A percentile compares a stretch with the other conserved stretches of the same genome.
These are phyloP conservation scores for Dissostichus mawsoni DNA, from an alignment of 2,113 vertebrate species.

Conservation along the genomic window DNA sequence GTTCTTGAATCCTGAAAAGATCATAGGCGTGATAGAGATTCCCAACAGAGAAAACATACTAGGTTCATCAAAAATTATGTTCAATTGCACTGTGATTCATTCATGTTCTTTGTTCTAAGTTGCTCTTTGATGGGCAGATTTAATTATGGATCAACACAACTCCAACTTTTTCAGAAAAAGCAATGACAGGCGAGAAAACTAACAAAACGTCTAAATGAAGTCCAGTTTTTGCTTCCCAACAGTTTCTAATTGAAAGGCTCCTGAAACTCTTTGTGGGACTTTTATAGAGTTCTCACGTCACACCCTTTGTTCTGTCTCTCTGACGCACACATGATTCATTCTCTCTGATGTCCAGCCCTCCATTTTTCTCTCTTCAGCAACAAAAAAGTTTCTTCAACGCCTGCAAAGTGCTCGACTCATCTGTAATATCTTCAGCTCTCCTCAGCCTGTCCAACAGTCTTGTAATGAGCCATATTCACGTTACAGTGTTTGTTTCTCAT, in stretches of 20 bases:
- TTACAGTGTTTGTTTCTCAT: conserved; percentile 8
- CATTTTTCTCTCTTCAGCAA: conserved; percentile 36
- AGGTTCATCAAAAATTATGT: conserved; percentile 21
- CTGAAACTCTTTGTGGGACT: neutral
- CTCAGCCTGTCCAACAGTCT: conserved; percentile 14
- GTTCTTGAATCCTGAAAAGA: conserved; percentile 40
- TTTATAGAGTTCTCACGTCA: conserved; percentile 17
- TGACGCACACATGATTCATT: conserved; percentile 61
- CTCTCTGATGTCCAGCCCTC: conserved; percentile 59
- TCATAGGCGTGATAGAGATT: conserved; percentile 21
- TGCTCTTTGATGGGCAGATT: conserved; percentile 15
- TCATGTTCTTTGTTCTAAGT: conserved; percentile 1
- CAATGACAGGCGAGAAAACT: neutral
- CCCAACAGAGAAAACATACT: conserved; percentile 8
- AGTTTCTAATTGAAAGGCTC: conserved; percentile 14
- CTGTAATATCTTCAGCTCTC: conserved; percentile 17
- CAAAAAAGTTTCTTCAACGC: conserved; percentile 45
- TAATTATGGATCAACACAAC: conserved; percentile 15
- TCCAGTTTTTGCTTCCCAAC: conserved; percentile 14
- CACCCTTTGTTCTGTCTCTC: conserved; percentile 47
- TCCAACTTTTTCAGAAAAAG: neutral
- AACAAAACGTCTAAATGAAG: conserved; percentile 12
- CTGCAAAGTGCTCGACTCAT: neutral
- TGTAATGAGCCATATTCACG: conserved; percentile 14
- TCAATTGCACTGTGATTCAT: conserved; percentile 17